Conservation (phyloP, 2,797 vertebrate genomes). For the Hirundo rustica region DNA sequence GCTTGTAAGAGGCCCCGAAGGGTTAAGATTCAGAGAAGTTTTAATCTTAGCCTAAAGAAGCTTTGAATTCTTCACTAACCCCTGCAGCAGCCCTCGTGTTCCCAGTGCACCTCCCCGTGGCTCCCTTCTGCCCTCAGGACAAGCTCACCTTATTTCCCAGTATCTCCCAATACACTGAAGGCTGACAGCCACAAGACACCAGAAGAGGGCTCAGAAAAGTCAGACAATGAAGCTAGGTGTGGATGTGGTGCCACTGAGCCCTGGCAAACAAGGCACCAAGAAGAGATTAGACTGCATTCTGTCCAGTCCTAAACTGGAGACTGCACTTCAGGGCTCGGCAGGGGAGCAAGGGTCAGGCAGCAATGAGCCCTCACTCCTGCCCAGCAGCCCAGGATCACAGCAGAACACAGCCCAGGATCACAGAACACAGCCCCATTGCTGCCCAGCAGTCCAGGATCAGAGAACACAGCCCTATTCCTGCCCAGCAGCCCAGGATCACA, state of each 20-base stretch:
- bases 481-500: not conserved
- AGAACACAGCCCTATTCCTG: not conserved
- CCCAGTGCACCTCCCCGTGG: not conserved
- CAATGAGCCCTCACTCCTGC: accelerated
- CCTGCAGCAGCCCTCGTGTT: not conserved
- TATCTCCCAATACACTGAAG: not conserved
- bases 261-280: not conserved
- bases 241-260: not conserved
- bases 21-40: conserved; percentile 12
- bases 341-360: not conserved
- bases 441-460: not conserved
- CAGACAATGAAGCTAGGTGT: not conserved
- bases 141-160: not conserved
- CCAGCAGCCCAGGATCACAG: not conserved
- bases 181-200: not conserved
- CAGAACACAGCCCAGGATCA: not conserved
- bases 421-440: not conserved
- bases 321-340: accelerated
- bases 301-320: not conserved
- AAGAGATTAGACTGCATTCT: not conserved
- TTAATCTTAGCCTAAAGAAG: conserved; percentile 17
- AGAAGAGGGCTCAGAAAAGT: not conserved
- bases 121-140: not conserved
- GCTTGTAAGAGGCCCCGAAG: not conserved
- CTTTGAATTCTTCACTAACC: not conserved